phyloP scores from a whole-genome alignment of 1,140 invertebrate genomes.

The Lycorma delicatula region DNA sequence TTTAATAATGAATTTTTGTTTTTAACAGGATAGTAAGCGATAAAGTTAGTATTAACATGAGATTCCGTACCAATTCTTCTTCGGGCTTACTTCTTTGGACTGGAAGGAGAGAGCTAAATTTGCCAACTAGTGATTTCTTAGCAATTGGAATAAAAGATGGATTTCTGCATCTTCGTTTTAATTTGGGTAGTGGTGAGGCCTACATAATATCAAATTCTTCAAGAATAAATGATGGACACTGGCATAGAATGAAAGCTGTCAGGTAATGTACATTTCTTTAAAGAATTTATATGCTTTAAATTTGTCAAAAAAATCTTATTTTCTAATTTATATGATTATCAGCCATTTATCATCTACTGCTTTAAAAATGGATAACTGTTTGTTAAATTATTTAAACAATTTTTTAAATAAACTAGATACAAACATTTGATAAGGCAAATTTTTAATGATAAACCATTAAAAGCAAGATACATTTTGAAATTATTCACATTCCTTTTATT shows the following conservation, averaged over 20 bases:
- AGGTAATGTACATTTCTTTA: conserved; percentile 53
- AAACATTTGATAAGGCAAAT: too few species aligned
- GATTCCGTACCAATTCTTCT: conserved; percentile 55
- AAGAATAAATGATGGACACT: conserved; percentile 82
- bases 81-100: conserved; percentile 83
- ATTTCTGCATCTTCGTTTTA: conserved; percentile 58
- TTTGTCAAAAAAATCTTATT: too few species aligned
- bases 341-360: not conserved
- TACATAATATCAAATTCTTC: conserved; percentile 75
- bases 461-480: too few species aligned
- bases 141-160: conserved; percentile 76
- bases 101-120: conserved; percentile 54
- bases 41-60: conserved; percentile 71
- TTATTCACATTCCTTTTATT: too few species aligned
- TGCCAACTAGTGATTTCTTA: conserved; percentile 60
- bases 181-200: conserved; percentile 68
- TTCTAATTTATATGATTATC: too few species aligned
- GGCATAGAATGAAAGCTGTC: conserved; percentile 79
- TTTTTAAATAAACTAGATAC: too few species aligned
- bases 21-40: conserved; percentile 60
- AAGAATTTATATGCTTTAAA: conserved; percentile 3
- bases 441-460: too few species aligned
- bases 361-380: not conserved
- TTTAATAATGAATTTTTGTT: conserved; percentile 5
- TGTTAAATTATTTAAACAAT: too few species aligned